Percentiles rank a stretch among this genome's conserved stretches.
These are phyloP conservation scores for Drosophila auraria DNA, from an alignment of 1,140 invertebrate genomes.

Conservation along the genomic window DNA sequence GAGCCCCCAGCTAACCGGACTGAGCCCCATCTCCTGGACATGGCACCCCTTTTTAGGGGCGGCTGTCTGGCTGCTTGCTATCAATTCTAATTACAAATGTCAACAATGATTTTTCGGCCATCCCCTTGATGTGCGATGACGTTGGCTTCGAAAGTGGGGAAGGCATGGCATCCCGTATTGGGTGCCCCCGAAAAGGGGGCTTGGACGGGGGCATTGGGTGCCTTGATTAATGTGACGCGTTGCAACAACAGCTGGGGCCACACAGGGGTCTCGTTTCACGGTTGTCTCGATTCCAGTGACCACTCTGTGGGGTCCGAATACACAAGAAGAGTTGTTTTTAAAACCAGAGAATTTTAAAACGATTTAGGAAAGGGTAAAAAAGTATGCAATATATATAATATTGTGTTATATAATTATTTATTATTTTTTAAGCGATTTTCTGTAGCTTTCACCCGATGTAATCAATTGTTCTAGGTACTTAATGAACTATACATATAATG, in stretches of 20 bases:
- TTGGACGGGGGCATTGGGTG: slow-evolving; percentile 39
- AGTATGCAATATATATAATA: background rate
- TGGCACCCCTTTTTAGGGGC: slow-evolving; percentile 1
- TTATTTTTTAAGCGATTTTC: too few relatives aligned
- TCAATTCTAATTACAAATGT: slow-evolving; percentile 83
- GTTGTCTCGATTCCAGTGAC: slow-evolving; percentile 17
- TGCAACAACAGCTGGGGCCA: slow-evolving; percentile 52
- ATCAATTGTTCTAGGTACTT: too few relatives aligned
- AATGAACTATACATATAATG: too few relatives aligned
- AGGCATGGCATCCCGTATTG: slow-evolving; percentile 6
- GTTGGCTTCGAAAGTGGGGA: slow-evolving; percentile 15
- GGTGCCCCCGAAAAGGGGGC: slow-evolving; percentile 10
- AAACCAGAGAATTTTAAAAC: background rate
- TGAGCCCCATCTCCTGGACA: background rate
- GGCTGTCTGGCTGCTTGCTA: slow-evolving; percentile 62
- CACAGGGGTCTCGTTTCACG: slow-evolving; percentile 39
- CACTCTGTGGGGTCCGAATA: background rate
- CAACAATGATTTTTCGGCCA: slow-evolving; percentile 80
- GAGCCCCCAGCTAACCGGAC: slow-evolving; percentile 28
- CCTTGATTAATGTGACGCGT: slow-evolving; percentile 78
- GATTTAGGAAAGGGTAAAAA: background rate
- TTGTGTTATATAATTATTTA: too few relatives aligned
- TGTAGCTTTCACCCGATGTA: too few relatives aligned
- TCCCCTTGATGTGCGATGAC: slow-evolving; percentile 55
- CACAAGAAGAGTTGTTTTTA: slow-evolving; percentile 4